Evolutionary conservation across 2,888 invertebrate species (phyloP).

Genomic region (Drosophila hawaiiensis): DNA sequence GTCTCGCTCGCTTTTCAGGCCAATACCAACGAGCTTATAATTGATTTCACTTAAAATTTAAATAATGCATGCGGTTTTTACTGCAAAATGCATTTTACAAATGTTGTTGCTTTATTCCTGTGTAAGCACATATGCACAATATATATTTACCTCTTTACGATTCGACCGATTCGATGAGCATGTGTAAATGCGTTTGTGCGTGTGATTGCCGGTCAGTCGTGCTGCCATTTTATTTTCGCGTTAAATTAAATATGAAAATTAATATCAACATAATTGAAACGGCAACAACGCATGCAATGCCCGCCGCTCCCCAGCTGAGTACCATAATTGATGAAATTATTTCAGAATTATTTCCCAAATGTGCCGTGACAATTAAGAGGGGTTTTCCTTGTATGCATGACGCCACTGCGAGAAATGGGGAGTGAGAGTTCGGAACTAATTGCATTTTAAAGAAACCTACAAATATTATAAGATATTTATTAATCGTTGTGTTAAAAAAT

Average conservation of each 20-base stretch:
- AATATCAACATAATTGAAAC: conserved; percentile 82
- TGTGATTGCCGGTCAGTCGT: conserved; percentile 29
- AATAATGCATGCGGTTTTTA: conserved; percentile 81
- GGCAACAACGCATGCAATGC: conserved; percentile 51
- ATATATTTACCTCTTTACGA: background rate
- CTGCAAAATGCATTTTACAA: conserved; percentile 77
- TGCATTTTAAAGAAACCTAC: background rate
- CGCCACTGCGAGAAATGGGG: conserved; percentile 36
- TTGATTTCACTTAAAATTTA: conserved; percentile 81
- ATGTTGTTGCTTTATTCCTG: conserved; percentile 37
- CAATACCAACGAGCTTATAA: conserved; percentile 68
- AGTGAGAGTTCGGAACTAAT: background rate
- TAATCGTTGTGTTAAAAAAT: background rate
- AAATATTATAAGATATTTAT: background rate
- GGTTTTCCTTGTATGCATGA: conserved; percentile 34
- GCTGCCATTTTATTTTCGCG: conserved; percentile 61
- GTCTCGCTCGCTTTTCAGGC: background rate
- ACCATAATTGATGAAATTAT: conserved; percentile 78
- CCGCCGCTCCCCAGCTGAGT: conserved; percentile 49
- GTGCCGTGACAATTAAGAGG: conserved; percentile 76
- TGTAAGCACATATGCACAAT: background rate
- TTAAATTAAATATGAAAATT: conserved; percentile 82
- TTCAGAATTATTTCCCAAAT: conserved; percentile 80
- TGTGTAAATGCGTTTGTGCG: background rate
- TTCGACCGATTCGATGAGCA: background rate